Percentiles rank a stretch among this genome's conserved stretches.
These are phyloP conservation scores for Oxyura jamaicensis DNA, from an alignment of 2,113 vertebrate genomes.

Conservation along the genomic window DNA sequence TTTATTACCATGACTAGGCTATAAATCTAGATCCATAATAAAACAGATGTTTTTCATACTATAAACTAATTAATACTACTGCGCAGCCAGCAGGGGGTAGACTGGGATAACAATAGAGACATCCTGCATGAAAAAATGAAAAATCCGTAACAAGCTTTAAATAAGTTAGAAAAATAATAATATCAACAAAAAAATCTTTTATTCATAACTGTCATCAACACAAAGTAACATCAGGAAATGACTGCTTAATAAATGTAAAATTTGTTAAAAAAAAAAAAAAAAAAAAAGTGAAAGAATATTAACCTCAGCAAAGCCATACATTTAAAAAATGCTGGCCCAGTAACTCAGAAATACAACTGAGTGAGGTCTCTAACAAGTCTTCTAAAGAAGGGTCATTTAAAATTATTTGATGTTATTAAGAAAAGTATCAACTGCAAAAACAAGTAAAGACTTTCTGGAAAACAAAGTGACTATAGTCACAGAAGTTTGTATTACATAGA, in stretches of 20 bases:
- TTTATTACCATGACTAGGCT: not conserved
- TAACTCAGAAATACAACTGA: not conserved
- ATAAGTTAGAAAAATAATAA: not conserved
- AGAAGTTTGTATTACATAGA: not conserved
- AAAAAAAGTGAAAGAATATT: not conserved
- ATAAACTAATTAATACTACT: not conserved
- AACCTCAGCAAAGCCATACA: not conserved
- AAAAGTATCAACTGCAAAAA: not conserved
- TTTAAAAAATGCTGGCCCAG: not conserved
- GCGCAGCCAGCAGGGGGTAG: constrained; percentile 45
- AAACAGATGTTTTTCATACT: not conserved
- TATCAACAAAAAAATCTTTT: not conserved
- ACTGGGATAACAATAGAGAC: not conserved
- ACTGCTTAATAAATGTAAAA: not conserved
- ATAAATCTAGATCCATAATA: not conserved
- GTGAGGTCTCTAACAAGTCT: not conserved
- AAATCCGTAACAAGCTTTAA: not conserved
- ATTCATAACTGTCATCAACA: not conserved
- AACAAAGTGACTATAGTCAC: not conserved
- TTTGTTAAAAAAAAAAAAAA: not conserved
- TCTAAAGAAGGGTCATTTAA: not conserved
- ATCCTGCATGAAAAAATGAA: not conserved
- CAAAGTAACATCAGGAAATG: not conserved
- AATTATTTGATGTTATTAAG: not conserved
- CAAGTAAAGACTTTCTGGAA: not conserved